Conservation (phyloP, 2,113 vertebrate genomes). For the Myocastor coypus region DNA sequence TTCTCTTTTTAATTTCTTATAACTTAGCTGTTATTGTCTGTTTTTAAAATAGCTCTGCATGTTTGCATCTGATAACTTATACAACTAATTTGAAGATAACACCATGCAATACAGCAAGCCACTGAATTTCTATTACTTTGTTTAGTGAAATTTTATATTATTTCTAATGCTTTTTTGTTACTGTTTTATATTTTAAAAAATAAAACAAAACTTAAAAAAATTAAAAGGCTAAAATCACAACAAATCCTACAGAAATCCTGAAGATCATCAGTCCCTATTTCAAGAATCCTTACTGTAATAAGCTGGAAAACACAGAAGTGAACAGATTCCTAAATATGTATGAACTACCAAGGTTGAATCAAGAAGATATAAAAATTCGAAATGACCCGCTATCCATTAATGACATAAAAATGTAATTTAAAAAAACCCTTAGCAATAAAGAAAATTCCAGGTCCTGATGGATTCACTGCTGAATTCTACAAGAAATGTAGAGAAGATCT, state of each 20-base stretch:
- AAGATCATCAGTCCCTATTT: neutral
- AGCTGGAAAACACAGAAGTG: neutral
- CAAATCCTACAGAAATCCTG: neutral
- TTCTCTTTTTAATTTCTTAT: too few relatives aligned
- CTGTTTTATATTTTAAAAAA: too few relatives aligned
- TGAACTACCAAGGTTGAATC: neutral
- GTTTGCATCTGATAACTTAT: too few relatives aligned
- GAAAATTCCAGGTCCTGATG: neutral
- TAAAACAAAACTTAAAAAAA: neutral
- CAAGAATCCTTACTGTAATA: neutral
- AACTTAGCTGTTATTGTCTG: too few relatives aligned
- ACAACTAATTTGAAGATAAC: too few relatives aligned
- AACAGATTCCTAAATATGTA: neutral
- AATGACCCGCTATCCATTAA: neutral
- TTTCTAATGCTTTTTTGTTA: too few relatives aligned
- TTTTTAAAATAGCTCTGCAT: too few relatives aligned
- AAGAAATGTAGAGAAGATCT: neutral
- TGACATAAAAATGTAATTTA: neutral
- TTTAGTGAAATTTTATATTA: too few relatives aligned
- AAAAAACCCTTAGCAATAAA: neutral
- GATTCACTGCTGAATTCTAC: neutral
- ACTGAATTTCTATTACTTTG: too few relatives aligned
- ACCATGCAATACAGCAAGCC: too few relatives aligned
- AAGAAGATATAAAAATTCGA: neutral
- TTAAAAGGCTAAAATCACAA: neutral